Evolutionary conservation across 2,113 vertebrate species (phyloP), one percentile per base, ranked within the genome.

Genomic region (Thalassarche chlororhynchos): DNA sequence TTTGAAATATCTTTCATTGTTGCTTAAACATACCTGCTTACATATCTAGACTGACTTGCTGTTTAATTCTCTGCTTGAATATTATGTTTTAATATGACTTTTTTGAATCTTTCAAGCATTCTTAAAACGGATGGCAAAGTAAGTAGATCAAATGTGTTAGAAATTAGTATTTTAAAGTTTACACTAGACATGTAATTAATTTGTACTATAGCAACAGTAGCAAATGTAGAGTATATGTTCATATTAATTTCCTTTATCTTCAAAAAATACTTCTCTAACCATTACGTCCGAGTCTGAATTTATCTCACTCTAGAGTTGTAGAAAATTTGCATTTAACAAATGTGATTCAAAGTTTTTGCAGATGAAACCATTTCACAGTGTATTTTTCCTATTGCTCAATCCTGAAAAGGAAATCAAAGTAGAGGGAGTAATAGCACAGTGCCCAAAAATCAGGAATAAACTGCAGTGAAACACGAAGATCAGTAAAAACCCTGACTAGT

Each of bases 41-140:
- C 0, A 1, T 51, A 74, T 28, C 13, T 66, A 12, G 17, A 55
- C 29, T 71, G 44, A 16, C 32, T 13, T 79, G 58, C n/a, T 87
- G 17, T 77, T 90, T 79, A 69, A 65, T 74, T 85, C 13, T 81
- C 28, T 71, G 47, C 32, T 75, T 80, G 13, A 74, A 26, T 80
- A 31, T 65, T 40, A 21, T 32, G 13, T 74, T 87, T 70, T 93
- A 94, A 60, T 87, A 60, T 34, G 4, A 40, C 29, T 71, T 91
- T 84, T 85, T 89, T 4, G 52, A 81, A 90, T 97, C 54, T 93
- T 94, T 79, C 93, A 97, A 97, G 96, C 96, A 83, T 75, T 80
- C 87, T 46, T 76, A 70, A 93, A 49, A 31, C 0, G 75, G 93
- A 97, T 71, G 54, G 28, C 81, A 68, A 85, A 75, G 96, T 97